Evolutionary conservation across 2,113 vertebrate species (phyloP).

Genomic region (Daubentonia madagascariensis): DNA sequence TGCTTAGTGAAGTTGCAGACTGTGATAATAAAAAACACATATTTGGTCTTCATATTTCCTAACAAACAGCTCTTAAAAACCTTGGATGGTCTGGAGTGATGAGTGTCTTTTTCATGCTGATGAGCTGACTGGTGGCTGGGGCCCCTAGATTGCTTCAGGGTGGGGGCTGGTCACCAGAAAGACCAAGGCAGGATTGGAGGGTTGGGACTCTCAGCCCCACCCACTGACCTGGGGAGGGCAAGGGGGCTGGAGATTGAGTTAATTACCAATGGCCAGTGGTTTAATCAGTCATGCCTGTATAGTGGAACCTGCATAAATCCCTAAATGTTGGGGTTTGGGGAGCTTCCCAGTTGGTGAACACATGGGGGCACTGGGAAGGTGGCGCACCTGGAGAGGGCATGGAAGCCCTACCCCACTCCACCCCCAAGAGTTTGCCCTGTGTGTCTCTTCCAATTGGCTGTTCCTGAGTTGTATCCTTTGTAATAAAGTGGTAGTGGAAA

Average conservation of each 20-base stretch:
- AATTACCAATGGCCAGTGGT: not conserved
- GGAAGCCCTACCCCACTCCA: fast-evolving
- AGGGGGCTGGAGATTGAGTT: not conserved
- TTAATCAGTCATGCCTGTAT: not conserved
- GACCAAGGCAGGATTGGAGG: not conserved
- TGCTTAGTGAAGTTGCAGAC: not conserved
- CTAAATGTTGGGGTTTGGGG: not conserved
- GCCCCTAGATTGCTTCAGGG: too few relatives aligned
- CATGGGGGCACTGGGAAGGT: not conserved
- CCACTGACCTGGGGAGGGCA: not conserved
- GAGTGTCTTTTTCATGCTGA: not conserved
- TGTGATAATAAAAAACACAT: not conserved
- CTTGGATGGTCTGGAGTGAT: not conserved
- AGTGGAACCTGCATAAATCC: not conserved
- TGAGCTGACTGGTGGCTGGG: not conserved
- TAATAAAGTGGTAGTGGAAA: not conserved
- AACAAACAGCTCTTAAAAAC: not conserved
- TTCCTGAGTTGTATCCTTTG: not conserved
- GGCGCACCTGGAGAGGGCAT: not conserved
- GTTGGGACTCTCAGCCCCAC: not conserved
- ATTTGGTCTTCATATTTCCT: not conserved
- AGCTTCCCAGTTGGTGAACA: not conserved
- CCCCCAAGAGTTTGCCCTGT: too few relatives aligned
- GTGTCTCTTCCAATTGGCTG: not conserved
- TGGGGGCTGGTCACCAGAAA: too few relatives aligned